Evolutionary conservation across 2,113 vertebrate species (phyloP).

Genomic region (Spizaetus ornatus): DNA sequence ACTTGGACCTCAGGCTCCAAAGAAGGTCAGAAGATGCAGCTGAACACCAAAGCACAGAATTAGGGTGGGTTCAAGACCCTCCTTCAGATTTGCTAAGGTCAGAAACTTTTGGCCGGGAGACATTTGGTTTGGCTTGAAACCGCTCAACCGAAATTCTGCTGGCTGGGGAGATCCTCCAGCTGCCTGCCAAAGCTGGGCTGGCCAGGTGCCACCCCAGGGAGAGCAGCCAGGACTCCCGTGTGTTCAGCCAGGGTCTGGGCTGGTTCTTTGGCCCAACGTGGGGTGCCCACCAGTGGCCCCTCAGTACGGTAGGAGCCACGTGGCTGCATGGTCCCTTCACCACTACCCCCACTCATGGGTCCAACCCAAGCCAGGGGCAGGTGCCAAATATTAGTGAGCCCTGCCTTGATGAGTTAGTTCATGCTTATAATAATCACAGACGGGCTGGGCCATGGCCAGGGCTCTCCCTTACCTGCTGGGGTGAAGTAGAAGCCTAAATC

Average conservation of each 20-base stretch:
- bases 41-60: neutral
- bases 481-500: neutral
- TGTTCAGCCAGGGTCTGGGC: neutral
- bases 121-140: neutral
- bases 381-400: neutral
- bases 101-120: neutral
- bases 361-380: neutral
- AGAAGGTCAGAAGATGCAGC: neutral
- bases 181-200: neutral
- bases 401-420: neutral
- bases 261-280: neutral
- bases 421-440: neutral
- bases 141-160: neutral
- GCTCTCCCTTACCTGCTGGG: neutral
- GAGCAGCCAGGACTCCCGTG: neutral
- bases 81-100: neutral
- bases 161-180: neutral
- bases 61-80: neutral
- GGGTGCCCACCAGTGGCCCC: neutral
- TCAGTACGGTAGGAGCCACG: accelerated
- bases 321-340: neutral
- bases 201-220: neutral
- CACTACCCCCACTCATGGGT: neutral
- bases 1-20: neutral
- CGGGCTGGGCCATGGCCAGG: neutral